Evolutionary conservation across 2,888 invertebrate species (phyloP).

Genomic region (Luperina testacea): DNA sequence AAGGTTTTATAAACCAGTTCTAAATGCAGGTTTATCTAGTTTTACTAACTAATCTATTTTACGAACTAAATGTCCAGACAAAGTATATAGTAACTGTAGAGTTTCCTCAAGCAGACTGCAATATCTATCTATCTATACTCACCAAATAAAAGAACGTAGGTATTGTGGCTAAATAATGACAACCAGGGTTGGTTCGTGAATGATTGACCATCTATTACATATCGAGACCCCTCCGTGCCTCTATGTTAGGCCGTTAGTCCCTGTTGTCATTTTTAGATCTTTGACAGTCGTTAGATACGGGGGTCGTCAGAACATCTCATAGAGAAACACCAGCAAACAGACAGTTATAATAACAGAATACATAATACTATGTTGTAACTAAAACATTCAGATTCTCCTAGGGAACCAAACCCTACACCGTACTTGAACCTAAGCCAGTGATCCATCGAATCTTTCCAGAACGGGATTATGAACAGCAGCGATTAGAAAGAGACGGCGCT

Average conservation of each 20-base stretch:
- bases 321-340: neutral
- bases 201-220: too few relatives aligned
- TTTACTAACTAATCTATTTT: neutral
- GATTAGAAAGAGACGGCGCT: constrained; percentile 31
- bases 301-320: neutral
- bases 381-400: too few relatives aligned
- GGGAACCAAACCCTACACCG: neutral
- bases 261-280: too few relatives aligned
- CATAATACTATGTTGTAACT: too few relatives aligned
- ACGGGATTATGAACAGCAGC: constrained; percentile 28
- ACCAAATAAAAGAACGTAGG: too few relatives aligned
- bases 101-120: neutral
- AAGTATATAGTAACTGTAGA: neutral
- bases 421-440: too few relatives aligned
- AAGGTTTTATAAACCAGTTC: neutral
- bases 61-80: neutral
- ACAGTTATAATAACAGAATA: neutral
- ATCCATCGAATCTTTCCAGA: neutral
- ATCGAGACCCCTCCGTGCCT: too few relatives aligned
- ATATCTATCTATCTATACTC: too few relatives aligned
- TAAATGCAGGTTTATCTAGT: neutral
- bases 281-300: too few relatives aligned
- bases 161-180: too few relatives aligned
- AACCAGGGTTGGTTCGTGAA: too few relatives aligned
- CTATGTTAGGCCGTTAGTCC: too few relatives aligned